phyloP scores from a whole-genome alignment of 2,113 vertebrate genomes.

The Trogon melanurus region DNA sequence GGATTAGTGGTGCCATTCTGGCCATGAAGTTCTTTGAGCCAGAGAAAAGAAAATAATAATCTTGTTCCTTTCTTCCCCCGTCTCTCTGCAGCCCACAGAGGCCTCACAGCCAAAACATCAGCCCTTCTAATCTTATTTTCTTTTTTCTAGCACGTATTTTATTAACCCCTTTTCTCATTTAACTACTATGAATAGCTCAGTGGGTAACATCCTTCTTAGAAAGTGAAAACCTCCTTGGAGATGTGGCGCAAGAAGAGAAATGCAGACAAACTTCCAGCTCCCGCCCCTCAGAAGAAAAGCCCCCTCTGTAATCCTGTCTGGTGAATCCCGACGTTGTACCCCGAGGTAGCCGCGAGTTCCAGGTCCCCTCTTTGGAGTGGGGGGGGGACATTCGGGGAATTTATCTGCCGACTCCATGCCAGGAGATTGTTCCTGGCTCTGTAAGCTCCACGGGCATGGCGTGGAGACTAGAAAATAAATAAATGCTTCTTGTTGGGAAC shows the following conservation, averaged over 20 bases:
- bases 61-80: constrained; percentile 61
- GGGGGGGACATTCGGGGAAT: constrained; percentile 28
- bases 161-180: constrained; percentile 82
- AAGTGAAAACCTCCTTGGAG: constrained; percentile 76
- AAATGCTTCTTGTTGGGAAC: neutral
- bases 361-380: constrained; percentile 39
- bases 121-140: constrained; percentile 76
- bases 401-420: neutral
- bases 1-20: constrained; percentile 74
- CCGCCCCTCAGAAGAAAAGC: constrained; percentile 57
- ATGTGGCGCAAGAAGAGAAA: constrained; percentile 61
- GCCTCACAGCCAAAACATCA: constrained; percentile 71
- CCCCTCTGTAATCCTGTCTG: constrained; percentile 70
- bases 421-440: neutral
- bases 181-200: constrained; percentile 77
- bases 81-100: constrained; percentile 50
- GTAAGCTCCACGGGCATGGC: neutral
- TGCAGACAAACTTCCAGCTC: constrained; percentile 68
- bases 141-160: constrained; percentile 76
- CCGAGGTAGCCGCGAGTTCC: constrained; percentile 17
- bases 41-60: constrained; percentile 66
- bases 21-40: constrained; percentile 68
- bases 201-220: constrained; percentile 78
- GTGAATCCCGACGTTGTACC: constrained; percentile 42
- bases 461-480: neutral